phyloP scores from a whole-genome alignment of 2,888 invertebrate genomes.

The Parnassius glacialis region DNA sequence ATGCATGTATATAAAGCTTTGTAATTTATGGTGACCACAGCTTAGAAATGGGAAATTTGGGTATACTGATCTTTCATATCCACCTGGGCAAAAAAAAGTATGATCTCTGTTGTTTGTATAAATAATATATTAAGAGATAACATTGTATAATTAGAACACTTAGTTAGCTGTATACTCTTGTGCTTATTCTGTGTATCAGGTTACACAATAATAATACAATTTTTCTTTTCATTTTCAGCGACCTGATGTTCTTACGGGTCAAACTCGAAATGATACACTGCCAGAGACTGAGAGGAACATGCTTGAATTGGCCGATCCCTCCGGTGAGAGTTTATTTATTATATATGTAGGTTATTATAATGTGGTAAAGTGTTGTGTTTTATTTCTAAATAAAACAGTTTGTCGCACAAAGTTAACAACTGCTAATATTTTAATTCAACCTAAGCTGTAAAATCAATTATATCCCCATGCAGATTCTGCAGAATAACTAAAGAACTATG shows the following conservation, averaged over 20 bases:
- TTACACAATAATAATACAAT: neutral
- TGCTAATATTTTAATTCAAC: too few relatives aligned
- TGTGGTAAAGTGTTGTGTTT: too few relatives aligned
- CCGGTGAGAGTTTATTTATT: slow-evolving; percentile 47
- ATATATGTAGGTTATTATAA: too few relatives aligned
- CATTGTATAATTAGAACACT: neutral
- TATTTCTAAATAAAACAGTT: too few relatives aligned
- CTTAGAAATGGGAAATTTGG: too few relatives aligned
- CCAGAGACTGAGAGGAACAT: slow-evolving; percentile 65
- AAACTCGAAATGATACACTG: slow-evolving; percentile 60
- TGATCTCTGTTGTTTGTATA: neutral
- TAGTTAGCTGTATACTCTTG: neutral
- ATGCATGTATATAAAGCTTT: slow-evolving; percentile 5
- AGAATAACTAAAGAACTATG: too few relatives aligned
- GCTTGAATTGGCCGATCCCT: slow-evolving; percentile 63
- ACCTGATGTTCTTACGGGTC: slow-evolving; percentile 50
- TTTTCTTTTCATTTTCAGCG: slow-evolving; percentile 47
- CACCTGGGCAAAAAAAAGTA: neutral
- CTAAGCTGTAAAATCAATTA: too few relatives aligned
- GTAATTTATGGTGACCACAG: neutral
- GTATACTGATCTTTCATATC: too few relatives aligned
- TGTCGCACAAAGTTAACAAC: too few relatives aligned
- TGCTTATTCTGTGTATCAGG: neutral
- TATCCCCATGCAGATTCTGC: too few relatives aligned
- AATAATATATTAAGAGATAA: neutral